phyloP scores from a whole-genome alignment of 92 coral and sea anemone species.

The Phenganax stokvisi region DNA sequence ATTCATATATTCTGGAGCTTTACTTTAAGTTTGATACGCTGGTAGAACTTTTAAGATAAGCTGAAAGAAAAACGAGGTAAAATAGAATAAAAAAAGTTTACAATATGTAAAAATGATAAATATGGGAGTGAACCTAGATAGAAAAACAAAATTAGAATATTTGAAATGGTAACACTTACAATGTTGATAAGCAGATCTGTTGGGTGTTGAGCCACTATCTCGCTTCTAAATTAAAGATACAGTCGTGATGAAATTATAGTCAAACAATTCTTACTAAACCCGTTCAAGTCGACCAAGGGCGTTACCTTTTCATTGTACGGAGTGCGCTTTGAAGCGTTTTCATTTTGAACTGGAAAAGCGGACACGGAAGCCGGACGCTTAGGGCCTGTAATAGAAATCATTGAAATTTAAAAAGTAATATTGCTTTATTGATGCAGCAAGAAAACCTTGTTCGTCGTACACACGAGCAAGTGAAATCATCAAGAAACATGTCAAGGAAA shows the following conservation, averaged over 20 bases:
- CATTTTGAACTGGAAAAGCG: conserved; percentile 25
- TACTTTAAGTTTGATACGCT: conserved; percentile 19
- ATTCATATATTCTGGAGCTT: too few species aligned
- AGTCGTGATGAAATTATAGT: not conserved
- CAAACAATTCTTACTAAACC: not conserved
- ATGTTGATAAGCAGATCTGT: conserved; percentile 24
- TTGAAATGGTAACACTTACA: not conserved
- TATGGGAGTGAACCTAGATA: not conserved
- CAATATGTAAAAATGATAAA: not conserved
- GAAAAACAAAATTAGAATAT: not conserved
- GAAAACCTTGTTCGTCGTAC: not conserved
- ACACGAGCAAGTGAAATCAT: not conserved
- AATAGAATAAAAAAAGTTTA: not conserved
- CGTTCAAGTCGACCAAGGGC: not conserved
- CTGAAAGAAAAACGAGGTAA: not conserved
- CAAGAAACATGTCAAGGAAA: too few species aligned
- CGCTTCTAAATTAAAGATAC: not conserved
- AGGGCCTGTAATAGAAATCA: not conserved
- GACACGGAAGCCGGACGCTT: conserved; percentile 37
- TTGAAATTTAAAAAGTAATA: not conserved
- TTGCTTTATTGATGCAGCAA: not conserved
- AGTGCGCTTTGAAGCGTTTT: not conserved
- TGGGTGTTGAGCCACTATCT: conserved; percentile 23
- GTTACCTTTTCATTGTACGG: conserved; percentile 19
- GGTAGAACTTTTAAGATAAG: conserved; percentile 23